Base-by-base conservation (phyloP, 2,888 invertebrate species). In the Blastobasis adustella region DNA sequence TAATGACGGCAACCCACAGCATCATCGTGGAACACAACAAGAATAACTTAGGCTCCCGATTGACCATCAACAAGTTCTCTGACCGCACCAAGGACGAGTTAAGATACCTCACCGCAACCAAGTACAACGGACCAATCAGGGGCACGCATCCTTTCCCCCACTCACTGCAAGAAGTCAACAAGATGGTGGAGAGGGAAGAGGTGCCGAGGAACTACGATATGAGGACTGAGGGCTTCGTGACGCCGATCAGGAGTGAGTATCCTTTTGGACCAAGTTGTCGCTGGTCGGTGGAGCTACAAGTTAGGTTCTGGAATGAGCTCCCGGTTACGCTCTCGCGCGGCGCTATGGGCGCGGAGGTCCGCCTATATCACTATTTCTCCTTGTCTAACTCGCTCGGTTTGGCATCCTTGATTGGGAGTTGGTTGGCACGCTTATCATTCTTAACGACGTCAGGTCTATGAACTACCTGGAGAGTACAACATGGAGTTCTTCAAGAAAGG, bases 31-130 rank as follows among this genome's bases (percentile, higher is more conserved):
- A 68, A 1, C 72, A 71, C 52, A 79, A 79, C 54, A 56, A 59
- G 40, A 67, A 76, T 49, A 70, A 73, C 43, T 39, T 68, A 0
- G 54, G 66, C 36, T 77, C 67, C 60, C 75, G 61, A 46, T 37
- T 79, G 45, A 62, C 63, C 37, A 42, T 77, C 10, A 79, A 79
- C 59, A 49, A 67, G 3, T 78, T 75, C 54, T 66, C 79, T 0
- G 79, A 79, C 51, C 53, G 59, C 2, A 65, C 71, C 0, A 56
- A 59, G 0, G 66, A 64, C 0, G 77, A 76, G 44, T 54, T 72
- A 45, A 49, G 49, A 0, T 53, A 61, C 45, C 40, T 76, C 23
- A 60, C 62, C 0, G 70, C 61, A 0, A 66, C 69, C 0, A 46
- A 51, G 37, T 51, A 59, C 0, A 63, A 70, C 0, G 50, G 50